Conservation (phyloP, 2,113 vertebrate species). For the Bufo gargarizans region DNA sequence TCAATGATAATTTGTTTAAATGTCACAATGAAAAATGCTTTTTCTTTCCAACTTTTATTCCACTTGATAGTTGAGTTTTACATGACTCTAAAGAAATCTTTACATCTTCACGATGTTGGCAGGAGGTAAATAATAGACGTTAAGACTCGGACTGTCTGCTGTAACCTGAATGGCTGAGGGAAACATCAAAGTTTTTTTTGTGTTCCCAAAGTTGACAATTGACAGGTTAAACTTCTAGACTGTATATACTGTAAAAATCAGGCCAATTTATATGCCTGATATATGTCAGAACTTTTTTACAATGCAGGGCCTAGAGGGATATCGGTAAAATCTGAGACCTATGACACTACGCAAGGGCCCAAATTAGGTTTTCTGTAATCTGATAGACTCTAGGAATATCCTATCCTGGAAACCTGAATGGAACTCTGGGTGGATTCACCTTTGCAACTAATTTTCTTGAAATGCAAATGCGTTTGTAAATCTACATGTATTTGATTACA, state of each 20-base stretch:
- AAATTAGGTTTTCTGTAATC: background rate
- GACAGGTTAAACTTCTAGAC: background rate
- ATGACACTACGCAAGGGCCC: background rate
- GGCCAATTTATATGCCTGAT: background rate
- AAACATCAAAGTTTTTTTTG: constrained; percentile 72
- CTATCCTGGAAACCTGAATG: too few relatives aligned
- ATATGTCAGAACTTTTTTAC: background rate
- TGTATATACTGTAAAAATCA: background rate
- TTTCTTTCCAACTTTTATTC: constrained; percentile 37
- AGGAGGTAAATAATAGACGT: constrained; percentile 5
- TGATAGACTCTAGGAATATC: too few relatives aligned
- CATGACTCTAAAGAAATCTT: constrained; percentile 23
- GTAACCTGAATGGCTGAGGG: constrained; percentile 75
- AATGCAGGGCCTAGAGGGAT: background rate
- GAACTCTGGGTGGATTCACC: too few relatives aligned
- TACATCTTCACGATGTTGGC: constrained; percentile 5
- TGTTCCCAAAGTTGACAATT: background rate
- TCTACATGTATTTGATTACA: too few relatives aligned
- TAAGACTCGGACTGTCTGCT: constrained; percentile 68
- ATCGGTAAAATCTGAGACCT: background rate
- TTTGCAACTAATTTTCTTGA: too few relatives aligned
- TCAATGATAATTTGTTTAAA: constrained; percentile 50
- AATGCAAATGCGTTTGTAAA: too few relatives aligned
- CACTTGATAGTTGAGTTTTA: constrained; percentile 25
- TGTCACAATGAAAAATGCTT: constrained; percentile 40